phyloP scores from a whole-genome alignment of 2,888 invertebrate genomes.

The Caenorhabditis sinica region DNA sequence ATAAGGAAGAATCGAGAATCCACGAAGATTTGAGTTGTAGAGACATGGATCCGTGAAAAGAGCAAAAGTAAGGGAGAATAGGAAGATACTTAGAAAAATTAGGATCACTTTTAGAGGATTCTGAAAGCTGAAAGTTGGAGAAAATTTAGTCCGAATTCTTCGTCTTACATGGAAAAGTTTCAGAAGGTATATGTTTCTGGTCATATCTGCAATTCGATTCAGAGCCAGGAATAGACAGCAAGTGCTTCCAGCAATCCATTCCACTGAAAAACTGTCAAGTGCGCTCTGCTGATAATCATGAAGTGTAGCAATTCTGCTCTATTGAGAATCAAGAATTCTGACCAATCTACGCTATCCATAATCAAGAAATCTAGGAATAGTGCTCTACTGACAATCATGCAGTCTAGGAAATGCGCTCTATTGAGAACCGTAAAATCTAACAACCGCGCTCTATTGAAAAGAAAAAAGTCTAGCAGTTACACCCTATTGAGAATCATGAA shows the following conservation, averaged over 20 bases:
- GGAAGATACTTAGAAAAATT: not conserved
- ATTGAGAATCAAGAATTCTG: too few species aligned
- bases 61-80: conserved; percentile 11
- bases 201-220: conserved; percentile 44
- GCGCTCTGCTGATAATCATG: too few species aligned
- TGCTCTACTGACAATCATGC: too few species aligned
- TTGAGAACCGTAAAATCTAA: too few species aligned
- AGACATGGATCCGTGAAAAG: conserved; percentile 35
- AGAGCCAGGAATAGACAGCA: conserved; percentile 3
- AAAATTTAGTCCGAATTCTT: not conserved
- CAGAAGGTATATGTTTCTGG: conserved; percentile 22
- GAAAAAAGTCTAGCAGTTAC: too few species aligned
- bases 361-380: too few species aligned
- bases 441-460: too few species aligned
- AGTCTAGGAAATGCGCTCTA: too few species aligned
- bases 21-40: conserved; percentile 28
- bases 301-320: too few species aligned
- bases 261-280: conserved; percentile 25
- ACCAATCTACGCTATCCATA: too few species aligned
- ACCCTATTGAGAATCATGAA: too few species aligned
- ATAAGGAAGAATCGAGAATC: conserved; percentile 20
- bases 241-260: conserved; percentile 30
- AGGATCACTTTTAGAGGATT: not conserved
- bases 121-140: too few species aligned
- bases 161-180: conserved; percentile 36